A percentile compares a stretch with the other conserved stretches of the same genome.
Evolutionary conservation across 2,888 invertebrate genomes (phyloP).

Genomic region (Pristionchus entomophagus): DNA sequence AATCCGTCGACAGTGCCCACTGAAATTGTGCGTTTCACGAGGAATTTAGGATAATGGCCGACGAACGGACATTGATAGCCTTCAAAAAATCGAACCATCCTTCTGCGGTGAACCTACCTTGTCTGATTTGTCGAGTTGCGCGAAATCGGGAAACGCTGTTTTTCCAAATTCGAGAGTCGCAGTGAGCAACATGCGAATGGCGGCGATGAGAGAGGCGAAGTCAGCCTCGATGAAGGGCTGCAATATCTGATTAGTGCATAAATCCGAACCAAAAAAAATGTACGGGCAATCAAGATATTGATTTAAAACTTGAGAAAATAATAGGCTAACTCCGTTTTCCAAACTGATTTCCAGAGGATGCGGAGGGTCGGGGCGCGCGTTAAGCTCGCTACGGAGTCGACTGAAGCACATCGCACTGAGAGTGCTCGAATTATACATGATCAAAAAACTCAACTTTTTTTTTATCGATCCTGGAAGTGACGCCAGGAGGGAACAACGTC

Average conservation of each 20-base stretch:
- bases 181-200: neutral
- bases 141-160: neutral
- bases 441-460: no score
- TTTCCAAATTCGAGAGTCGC: neutral
- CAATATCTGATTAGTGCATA: neutral
- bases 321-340: neutral
- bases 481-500: no score
- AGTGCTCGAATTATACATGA: no score
- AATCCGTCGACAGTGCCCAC: neutral
- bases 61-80: no score
- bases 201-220: neutral
- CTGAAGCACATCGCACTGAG: neutral
- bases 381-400: neutral
- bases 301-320: neutral
- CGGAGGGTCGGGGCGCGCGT: neutral
- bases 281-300: no score
- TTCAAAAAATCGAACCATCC: no score
- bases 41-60: no score
- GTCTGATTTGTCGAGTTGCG: neutral
- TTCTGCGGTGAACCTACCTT: no score
- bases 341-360: neutral
- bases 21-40: no score
- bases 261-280: no score
- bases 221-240: neutral
- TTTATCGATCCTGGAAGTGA: no score